Evolutionary conservation across 37 sponge, comb jelly and placozoan species (phyloP).

Genomic region (Spongilla lacustris): DNA sequence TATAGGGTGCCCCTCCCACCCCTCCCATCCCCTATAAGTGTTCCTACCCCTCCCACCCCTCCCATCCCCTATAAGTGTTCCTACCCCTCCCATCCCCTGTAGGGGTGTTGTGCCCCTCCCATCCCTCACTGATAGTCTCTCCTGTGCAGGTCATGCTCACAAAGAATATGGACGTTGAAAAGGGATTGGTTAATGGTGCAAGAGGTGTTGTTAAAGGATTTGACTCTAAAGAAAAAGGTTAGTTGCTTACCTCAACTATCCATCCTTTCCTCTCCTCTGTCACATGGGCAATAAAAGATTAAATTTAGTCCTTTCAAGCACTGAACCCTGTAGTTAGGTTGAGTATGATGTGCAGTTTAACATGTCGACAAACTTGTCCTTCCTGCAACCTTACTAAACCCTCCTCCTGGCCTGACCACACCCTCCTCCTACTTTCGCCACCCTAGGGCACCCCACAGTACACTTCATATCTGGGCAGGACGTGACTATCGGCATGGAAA

Average conservation of each 20-base stretch:
- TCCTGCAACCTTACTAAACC: neutral
- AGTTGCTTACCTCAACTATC: neutral
- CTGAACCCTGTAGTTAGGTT: too few relatives aligned
- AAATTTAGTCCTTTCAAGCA: too few relatives aligned
- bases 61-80: neutral
- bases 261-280: neutral
- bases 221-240: constrained; percentile 44
- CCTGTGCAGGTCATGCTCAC: constrained; percentile 76
- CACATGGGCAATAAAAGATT: too few relatives aligned
- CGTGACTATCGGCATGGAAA: constrained; percentile 42
- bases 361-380: too few relatives aligned
- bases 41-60: too few relatives aligned
- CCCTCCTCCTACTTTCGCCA: neutral
- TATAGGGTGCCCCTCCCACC: too few relatives aligned
- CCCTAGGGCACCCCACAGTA: constrained; percentile 71
- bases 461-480: constrained; percentile 63
- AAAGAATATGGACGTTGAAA: constrained; percentile 74
- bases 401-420: neutral
- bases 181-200: constrained; percentile 89
- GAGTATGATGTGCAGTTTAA: too few relatives aligned
- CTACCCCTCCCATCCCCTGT: neutral
- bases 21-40: too few relatives aligned
- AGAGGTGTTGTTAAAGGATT: constrained; percentile 81
- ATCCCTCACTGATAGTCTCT: neutral
- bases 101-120: too few relatives aligned